These are phyloP conservation scores for Decapterus maruadsi DNA, from an alignment of 2,797 vertebrate species.

Conservation along the genomic window DNA sequence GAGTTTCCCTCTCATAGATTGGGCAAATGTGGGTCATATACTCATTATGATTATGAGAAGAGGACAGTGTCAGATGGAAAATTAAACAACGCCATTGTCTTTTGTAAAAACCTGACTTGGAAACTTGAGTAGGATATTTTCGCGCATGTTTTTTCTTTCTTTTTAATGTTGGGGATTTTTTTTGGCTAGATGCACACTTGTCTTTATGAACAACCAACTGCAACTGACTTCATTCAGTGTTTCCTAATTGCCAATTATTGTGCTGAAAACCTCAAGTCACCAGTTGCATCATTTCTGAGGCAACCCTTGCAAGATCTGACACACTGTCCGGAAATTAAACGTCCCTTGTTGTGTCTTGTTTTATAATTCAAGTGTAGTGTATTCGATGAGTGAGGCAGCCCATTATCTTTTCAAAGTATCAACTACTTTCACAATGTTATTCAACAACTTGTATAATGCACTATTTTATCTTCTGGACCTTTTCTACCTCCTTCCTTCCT, in stretches of 20 bases:
- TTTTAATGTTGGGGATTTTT: slow-evolving; percentile 13
- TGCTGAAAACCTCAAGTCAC: background rate
- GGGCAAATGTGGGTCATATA: slow-evolving; percentile 17
- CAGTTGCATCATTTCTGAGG: background rate
- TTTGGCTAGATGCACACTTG: background rate
- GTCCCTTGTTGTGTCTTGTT: no score
- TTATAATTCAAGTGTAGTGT: no score
- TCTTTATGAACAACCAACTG: background rate
- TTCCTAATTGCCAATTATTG: background rate
- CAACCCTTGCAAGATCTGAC: background rate
- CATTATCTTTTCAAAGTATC: no score
- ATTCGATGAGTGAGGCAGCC: no score
- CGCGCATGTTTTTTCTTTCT: background rate
- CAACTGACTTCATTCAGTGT: background rate
- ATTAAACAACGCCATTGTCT: background rate
- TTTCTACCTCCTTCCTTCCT: background rate
- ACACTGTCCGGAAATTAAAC: no score
- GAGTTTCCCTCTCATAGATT: slow-evolving; percentile 34
- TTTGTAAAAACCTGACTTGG: slow-evolving; percentile 13
- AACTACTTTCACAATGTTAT: no score
- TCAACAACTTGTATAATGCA: no score
- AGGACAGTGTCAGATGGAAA: slow-evolving; percentile 21
- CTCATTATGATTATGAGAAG: slow-evolving; percentile 17
- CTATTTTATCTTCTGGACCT: no score
- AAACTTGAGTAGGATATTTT: slow-evolving; percentile 52